A percentile compares a stretch with the other conserved stretches of the same genome.
Conservation (phyloP, 2,888 invertebrate genomes). For the Drosophila mulleri region DNA sequence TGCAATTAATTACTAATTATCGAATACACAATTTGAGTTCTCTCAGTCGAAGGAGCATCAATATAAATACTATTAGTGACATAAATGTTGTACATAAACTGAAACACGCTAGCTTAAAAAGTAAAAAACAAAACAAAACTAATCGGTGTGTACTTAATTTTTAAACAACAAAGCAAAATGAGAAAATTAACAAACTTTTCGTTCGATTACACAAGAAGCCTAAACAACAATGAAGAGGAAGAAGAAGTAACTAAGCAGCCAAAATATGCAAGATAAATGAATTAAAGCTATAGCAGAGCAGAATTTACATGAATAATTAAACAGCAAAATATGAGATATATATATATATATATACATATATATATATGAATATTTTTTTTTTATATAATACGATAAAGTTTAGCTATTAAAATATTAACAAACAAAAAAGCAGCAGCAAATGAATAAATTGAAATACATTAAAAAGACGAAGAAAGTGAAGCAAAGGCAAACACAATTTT, state of each 20-base stretch:
- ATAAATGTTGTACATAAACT: constrained; percentile 76
- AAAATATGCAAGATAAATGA: constrained; percentile 46
- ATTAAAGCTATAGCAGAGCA: constrained; percentile 26
- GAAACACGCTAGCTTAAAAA: constrained; percentile 62
- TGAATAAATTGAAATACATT: constrained; percentile 31
- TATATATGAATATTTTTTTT: constrained; percentile 41
- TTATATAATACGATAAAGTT: constrained; percentile 43
- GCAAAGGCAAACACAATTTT: constrained; percentile 59
- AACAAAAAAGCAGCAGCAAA: constrained; percentile 26
- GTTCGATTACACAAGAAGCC: constrained; percentile 58
- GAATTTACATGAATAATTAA: constrained; percentile 28
- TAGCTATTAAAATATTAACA: constrained; percentile 51
- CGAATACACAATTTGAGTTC: neutral
- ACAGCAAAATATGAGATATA: constrained; percentile 6
- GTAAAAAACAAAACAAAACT: neutral
- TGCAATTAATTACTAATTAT: constrained; percentile 14
- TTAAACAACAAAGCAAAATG: too few species aligned
- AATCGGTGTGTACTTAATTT: constrained; percentile 56
- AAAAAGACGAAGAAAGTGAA: constrained; percentile 4
- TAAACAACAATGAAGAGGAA: constrained; percentile 21
- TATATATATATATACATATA: constrained; percentile 23
- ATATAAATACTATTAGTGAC: constrained; percentile 66
- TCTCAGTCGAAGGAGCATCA: neutral
- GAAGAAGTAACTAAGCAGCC: constrained; percentile 54
- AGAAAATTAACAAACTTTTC: constrained; percentile 10